These are phyloP conservation scores for Metopia argyrocephala DNA, from an alignment of 2,888 invertebrate species.

Conservation along the genomic window DNA sequence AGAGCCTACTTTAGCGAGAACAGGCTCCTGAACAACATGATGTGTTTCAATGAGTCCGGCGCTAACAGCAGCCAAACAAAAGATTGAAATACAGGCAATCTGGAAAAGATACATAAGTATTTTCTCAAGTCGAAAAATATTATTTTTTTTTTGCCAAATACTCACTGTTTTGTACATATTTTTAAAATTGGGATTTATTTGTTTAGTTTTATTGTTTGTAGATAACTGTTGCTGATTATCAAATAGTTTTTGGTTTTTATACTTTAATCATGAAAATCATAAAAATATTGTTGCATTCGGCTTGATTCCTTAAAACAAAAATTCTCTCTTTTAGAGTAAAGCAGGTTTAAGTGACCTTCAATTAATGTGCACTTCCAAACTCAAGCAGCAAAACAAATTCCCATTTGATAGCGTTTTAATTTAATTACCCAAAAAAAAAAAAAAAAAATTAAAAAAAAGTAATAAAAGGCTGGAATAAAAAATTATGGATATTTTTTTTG, in stretches of 20 bases:
- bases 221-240: conserved; percentile 43
- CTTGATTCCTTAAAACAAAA: conserved; percentile 10
- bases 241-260: conserved; percentile 28
- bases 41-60: conserved; percentile 69
- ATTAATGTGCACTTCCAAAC: not conserved
- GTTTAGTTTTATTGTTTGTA: conserved; percentile 22
- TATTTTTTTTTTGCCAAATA: too few species aligned
- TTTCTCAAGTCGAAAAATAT: conserved; percentile 6
- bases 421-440: too few species aligned
- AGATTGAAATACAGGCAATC: conserved; percentile 66
- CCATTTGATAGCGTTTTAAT: not conserved
- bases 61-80: conserved; percentile 69
- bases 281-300: not conserved
- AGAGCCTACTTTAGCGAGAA: conserved; percentile 72
- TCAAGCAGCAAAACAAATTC: conserved; percentile 23
- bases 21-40: conserved; percentile 71
- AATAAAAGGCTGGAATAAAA: not conserved
- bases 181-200: not conserved
- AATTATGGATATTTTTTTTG: conserved; percentile 12
- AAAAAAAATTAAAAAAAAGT: too few species aligned
- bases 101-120: conserved; percentile 34
- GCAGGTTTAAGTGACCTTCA: conserved; percentile 46
- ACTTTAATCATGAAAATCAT: not conserved
- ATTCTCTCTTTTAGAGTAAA: conserved; percentile 4
- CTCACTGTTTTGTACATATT: conserved; percentile 62